Evolutionary conservation across 1,140 invertebrate species (phyloP), one percentile per base, ranked within the genome.

Genomic region (Heterodera schachtii): DNA sequence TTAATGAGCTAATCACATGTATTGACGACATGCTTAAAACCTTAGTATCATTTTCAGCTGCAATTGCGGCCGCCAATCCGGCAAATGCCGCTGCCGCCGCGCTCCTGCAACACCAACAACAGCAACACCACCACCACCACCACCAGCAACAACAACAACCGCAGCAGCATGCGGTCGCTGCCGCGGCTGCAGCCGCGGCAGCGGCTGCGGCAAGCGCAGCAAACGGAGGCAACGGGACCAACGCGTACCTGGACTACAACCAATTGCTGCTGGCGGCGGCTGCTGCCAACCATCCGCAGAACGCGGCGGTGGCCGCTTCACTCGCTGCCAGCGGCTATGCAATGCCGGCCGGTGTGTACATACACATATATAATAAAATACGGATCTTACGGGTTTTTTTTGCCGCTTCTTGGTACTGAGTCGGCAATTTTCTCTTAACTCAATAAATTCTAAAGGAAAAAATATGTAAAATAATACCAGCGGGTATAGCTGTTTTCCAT

Each of bases 231-330:
- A 16, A 6, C 52, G 52, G 67, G 8, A 11, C 69, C 69, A 46
- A 41, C 69, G n/a, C 69, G 31, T 78, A 78, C 49, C 43, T 78
- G 52, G 77, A 78, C 46, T 78, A 78, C 70, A 43, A 78, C 70
- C 77, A 78, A n/a, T 47, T 78, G 49, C 21, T 78, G 70, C 70
- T 78, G 46, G 75, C 75, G 44, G 77, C 77, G 41, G 77, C 77
- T 43, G 77, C 77, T 5, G 44, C 44, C 5, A 64, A 78, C 47
- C 16, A 78, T 64, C 77, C 52, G 47, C 77, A 64, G 31, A 78
- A 44, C 13, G 46, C 41, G 16, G 31, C 13, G 60, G 11, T 46
- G 19, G 69, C 69, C 31, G 77, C 75, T 52, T 31, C 77, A 64
- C 7, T 78, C 47, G 64, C 77, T 43, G 76, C 76, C 31, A 31